Evolutionary conservation across 1,140 invertebrate species (phyloP).

Genomic region (Hylyphantes graminicola): DNA sequence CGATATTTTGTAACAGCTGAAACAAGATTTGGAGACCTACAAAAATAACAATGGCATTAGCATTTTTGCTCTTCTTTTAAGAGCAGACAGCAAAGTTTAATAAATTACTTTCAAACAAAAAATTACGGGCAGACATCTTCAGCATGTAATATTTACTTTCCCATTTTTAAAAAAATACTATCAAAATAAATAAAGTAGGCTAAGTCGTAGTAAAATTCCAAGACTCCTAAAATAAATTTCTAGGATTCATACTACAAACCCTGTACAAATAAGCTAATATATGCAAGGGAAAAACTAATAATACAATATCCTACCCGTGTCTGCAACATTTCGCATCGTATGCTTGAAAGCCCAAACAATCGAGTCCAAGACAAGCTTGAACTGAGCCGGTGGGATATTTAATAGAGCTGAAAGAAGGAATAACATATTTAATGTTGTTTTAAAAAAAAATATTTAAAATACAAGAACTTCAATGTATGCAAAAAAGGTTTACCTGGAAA

Average conservation of each 20-base stretch:
- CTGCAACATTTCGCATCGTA: constrained; percentile 99
- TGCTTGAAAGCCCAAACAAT: constrained; percentile 99
- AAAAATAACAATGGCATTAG: constrained; percentile 1
- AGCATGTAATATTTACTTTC: no score
- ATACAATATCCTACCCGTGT: constrained; percentile 78
- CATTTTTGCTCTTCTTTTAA: background rate
- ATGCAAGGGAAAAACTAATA: background rate
- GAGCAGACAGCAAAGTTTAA: no score
- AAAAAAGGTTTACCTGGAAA: constrained; percentile 57
- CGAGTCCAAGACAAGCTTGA: constrained; percentile 97
- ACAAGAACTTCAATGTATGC: background rate
- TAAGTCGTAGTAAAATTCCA: background rate
- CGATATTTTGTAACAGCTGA: constrained; percentile 87
- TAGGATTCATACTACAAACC: background rate
- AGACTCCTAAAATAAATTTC: no score
- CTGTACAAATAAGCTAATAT: background rate
- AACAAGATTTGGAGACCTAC: constrained; percentile 76
- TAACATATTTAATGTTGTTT: background rate
- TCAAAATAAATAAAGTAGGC: background rate
- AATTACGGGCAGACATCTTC: no score
- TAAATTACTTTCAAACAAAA: no score
- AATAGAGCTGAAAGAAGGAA: constrained; percentile 81
- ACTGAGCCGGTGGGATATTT: constrained; percentile 94
- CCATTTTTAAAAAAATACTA: no score
- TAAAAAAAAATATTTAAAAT: background rate